These are phyloP conservation scores for Zootoca vivipara DNA, from an alignment of 2,113 vertebrate genomes.

Conservation along the genomic window DNA sequence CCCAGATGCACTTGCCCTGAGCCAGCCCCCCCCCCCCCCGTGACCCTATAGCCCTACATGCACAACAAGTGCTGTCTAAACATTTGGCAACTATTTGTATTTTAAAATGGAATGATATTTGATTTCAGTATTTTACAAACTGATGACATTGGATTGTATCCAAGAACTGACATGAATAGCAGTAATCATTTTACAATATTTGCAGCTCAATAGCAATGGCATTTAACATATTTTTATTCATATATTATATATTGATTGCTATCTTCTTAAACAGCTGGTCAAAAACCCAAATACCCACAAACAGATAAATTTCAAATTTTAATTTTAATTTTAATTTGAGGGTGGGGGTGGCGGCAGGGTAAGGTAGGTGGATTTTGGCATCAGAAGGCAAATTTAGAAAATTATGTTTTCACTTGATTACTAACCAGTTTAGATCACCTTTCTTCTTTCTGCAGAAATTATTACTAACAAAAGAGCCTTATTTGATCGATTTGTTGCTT, in stretches of 20 bases:
- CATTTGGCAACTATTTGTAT: neutral
- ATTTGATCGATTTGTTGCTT: neutral
- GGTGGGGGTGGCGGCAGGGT: too few species aligned
- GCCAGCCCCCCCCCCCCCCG: too few species aligned
- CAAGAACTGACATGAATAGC: neutral
- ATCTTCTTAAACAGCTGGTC: neutral
- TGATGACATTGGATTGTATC: neutral
- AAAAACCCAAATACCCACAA: neutral
- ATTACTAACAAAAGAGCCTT: neutral
- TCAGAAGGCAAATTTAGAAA: neutral
- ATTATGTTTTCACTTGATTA: neutral
- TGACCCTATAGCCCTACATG: too few species aligned
- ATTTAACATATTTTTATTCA: neutral
- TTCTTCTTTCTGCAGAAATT: neutral
- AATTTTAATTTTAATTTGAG: neutral
- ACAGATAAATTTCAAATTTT: neutral
- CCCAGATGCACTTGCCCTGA: too few species aligned
- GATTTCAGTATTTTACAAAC: neutral
- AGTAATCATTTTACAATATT: neutral
- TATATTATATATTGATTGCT: neutral
- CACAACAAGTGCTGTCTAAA: neutral
- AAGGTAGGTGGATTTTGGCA: neutral
- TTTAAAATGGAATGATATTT: neutral
- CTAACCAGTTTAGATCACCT: neutral
- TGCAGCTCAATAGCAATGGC: neutral